Evolutionary conservation across 2,113 vertebrate species (phyloP).

Genomic region (Tiliqua scincoides): DNA sequence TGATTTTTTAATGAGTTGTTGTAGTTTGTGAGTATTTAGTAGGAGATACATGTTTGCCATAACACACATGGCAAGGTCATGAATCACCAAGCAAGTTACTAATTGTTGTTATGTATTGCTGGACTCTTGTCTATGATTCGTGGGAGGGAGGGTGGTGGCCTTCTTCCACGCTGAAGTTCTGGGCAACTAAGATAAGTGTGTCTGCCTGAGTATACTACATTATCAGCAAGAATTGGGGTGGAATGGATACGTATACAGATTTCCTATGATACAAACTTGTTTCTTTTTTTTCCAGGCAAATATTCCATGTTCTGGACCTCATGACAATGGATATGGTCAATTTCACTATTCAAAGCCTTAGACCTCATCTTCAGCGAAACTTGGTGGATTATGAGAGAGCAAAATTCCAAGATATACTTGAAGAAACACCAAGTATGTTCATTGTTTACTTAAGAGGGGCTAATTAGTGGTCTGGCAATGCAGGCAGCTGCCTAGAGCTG

Average conservation of each 20-base stretch:
- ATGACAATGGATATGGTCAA: conserved; percentile 92
- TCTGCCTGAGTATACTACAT: neutral
- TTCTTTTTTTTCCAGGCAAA: conserved; percentile 81
- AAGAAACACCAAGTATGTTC: conserved; percentile 89
- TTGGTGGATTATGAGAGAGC: conserved; percentile 90
- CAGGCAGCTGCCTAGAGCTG: neutral
- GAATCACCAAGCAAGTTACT: neutral
- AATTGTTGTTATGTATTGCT: neutral
- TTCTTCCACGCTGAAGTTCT: neutral
- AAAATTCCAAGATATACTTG: conserved; percentile 91
- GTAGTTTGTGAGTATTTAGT: neutral
- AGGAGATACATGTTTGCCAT: neutral
- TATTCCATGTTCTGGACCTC: conserved; percentile 92
- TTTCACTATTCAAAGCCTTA: conserved; percentile 81
- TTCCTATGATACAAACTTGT: neutral
- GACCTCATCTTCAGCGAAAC: conserved; percentile 84
- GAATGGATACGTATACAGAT: neutral
- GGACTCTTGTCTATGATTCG: conserved; percentile 21
- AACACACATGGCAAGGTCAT: neutral
- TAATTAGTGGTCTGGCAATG: neutral
- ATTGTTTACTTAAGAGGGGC: neutral
- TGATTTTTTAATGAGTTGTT: too few relatives aligned
- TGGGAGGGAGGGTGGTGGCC: neutral
- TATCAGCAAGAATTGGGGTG: neutral
- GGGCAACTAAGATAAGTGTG: neutral